These are phyloP conservation scores for Axinella damicornis DNA, from an alignment of 37 sponge, comb jelly and placozoan genomes.

Conservation along the genomic window DNA sequence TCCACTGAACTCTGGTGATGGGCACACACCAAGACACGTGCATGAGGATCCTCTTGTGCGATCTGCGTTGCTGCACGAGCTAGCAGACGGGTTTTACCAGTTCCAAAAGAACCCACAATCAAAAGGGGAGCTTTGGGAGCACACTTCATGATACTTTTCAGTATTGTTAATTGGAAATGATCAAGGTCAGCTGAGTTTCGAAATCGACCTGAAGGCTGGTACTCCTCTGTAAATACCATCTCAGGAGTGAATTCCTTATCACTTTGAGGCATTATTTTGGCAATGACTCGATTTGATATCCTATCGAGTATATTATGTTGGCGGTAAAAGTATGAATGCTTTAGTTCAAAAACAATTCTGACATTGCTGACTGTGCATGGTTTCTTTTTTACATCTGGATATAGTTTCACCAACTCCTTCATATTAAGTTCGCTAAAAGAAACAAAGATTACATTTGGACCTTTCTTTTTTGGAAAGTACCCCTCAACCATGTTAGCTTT, in stretches of 20 bases:
- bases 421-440: too few species aligned
- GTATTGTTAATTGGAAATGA: constrained; percentile 22
- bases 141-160: constrained; percentile 26
- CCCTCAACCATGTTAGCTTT: too few species aligned
- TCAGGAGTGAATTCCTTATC: too few species aligned
- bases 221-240: too few species aligned
- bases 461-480: too few species aligned
- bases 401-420: too few species aligned
- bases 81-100: constrained; percentile 45
- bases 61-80: constrained; percentile 27
- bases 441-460: too few species aligned
- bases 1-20: constrained; percentile 77
- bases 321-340: constrained; percentile 11
- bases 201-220: too few species aligned
- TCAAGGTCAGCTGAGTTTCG: neutral
- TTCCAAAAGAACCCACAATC: constrained; percentile 48
- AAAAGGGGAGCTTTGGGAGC: constrained; percentile 22
- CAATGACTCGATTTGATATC: neutral
- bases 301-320: neutral
- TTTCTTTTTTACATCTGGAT: too few species aligned
- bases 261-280: neutral
- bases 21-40: constrained; percentile 67
- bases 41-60: neutral
- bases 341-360: neutral
- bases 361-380: too few species aligned